Conservation (phyloP, 2,797 vertebrate genomes). For the Manis pentadactyla region DNA sequence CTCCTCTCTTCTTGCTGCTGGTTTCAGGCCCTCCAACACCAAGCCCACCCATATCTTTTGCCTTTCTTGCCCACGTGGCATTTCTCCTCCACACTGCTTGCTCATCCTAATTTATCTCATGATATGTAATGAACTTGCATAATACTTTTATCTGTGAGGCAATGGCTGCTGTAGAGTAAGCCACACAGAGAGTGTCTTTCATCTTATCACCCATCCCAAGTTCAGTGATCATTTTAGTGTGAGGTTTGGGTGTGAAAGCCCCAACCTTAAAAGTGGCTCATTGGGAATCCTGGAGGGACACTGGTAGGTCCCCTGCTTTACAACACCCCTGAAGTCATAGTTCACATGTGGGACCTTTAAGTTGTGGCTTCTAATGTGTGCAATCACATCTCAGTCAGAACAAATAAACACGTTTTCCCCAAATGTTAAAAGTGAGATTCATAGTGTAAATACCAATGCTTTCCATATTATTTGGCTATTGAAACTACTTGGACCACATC, state of each 20-base stretch:
- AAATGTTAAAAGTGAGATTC: not conserved
- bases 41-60: not conserved
- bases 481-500: not conserved
- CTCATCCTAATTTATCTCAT: not conserved
- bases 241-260: not conserved
- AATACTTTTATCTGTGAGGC: not conserved
- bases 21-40: too few species aligned
- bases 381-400: not conserved
- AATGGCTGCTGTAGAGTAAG: not conserved
- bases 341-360: too few species aligned
- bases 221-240: not conserved
- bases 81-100: not conserved
- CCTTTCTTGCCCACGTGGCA: not conserved
- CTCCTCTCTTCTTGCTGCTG: not conserved
- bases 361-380: not conserved
- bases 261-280: too few species aligned
- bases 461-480: not conserved
- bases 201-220: too few species aligned
- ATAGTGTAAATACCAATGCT: not conserved
- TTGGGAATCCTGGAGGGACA: not conserved
- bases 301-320: not conserved
- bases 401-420: not conserved
- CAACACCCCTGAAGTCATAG: accelerated
- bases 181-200: not conserved
- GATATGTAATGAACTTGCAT: not conserved